These are phyloP conservation scores for Theropithecus gelada DNA, from an alignment of 2,113 vertebrate species.

Conservation along the genomic window DNA sequence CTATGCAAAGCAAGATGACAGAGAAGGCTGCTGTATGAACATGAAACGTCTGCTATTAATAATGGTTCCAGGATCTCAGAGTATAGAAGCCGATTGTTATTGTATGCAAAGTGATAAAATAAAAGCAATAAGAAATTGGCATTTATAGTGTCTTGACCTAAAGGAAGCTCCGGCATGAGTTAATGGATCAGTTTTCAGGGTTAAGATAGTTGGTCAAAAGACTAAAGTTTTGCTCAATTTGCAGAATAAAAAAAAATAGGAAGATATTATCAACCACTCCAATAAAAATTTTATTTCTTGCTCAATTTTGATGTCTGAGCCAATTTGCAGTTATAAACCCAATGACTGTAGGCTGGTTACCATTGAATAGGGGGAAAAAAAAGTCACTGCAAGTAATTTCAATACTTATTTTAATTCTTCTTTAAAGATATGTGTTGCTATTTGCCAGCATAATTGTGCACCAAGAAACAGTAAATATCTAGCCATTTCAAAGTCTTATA, in stretches of 20 bases:
- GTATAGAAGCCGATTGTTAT: not conserved
- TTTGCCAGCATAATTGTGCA: not conserved
- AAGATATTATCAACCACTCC: not conserved
- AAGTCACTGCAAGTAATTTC: not conserved
- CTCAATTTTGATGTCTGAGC: not conserved
- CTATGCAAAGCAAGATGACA: not conserved
- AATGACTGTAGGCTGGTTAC: not conserved
- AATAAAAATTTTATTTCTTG: not conserved
- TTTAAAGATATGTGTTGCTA: not conserved
- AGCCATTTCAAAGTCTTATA: not conserved
- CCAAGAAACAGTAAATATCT: not conserved
- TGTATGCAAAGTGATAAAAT: not conserved
- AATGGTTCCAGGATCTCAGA: not conserved
- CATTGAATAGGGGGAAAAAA: not conserved
- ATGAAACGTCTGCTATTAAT: not conserved
- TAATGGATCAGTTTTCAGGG: not conserved
- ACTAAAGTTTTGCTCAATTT: not conserved
- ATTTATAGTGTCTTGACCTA: not conserved
- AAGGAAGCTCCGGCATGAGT: not conserved
- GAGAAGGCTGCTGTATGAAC: not conserved
- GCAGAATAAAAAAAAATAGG: not conserved
- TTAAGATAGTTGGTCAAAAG: not conserved
- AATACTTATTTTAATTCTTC: not conserved
- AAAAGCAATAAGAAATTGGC: not conserved
- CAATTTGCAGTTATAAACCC: not conserved